Conservation (phyloP, 2,113 vertebrate genomes). For the Aegithalos caudatus region DNA sequence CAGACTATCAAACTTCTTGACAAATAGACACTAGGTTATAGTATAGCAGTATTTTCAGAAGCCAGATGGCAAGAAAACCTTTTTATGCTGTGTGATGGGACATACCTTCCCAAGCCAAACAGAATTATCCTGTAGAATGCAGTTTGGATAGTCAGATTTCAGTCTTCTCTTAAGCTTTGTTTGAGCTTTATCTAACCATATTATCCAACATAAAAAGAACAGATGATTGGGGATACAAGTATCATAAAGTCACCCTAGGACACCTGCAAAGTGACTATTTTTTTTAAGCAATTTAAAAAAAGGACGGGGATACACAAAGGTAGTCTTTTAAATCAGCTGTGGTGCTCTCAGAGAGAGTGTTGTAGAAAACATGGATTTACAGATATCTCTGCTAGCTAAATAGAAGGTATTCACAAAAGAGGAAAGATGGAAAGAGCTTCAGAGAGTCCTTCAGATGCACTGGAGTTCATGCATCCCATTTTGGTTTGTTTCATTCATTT, state of each 20-base stretch:
- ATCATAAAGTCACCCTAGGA: no score
- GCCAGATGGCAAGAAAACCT: background rate
- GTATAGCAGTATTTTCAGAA: background rate
- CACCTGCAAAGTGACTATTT: background rate
- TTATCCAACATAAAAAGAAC: no score
- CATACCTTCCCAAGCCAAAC: background rate
- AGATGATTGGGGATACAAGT: no score
- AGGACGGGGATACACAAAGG: accelerated
- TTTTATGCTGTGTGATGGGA: background rate
- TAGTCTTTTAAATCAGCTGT: background rate
- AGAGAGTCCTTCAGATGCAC: background rate
- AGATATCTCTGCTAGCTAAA: background rate
- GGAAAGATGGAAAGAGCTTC: background rate
- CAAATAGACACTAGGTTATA: background rate
- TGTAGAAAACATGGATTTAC: background rate
- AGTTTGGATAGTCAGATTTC: background rate
- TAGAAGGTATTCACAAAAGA: background rate
- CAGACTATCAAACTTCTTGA: background rate
- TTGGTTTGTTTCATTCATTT: background rate
- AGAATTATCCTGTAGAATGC: background rate
- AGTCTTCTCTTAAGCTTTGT: background rate
- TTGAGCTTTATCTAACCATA: background rate
- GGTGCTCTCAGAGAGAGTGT: background rate
- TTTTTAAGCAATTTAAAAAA: background rate
- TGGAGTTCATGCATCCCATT: background rate